Conservation (phyloP, 2,888 invertebrate species). For the Hypsopygia costalis region DNA sequence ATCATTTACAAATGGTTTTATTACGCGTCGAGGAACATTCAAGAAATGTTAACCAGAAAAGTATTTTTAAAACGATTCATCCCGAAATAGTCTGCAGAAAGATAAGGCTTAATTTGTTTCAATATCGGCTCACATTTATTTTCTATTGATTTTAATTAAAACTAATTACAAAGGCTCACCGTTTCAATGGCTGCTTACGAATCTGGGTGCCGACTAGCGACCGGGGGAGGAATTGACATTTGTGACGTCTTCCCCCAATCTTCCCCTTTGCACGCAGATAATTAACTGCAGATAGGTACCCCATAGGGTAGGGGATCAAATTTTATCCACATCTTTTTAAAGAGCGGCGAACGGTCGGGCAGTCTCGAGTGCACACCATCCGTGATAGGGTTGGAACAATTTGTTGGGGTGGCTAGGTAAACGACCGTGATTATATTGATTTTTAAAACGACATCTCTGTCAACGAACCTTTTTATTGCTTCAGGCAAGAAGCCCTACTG, state of each 20-base stretch:
- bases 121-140: slow-evolving; percentile 42
- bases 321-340: slow-evolving; percentile 71
- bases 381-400: slow-evolving; percentile 66
- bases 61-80: not conserved
- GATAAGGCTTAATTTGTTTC: slow-evolving; percentile 15
- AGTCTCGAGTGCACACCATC: slow-evolving; percentile 43
- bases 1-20: slow-evolving; percentile 20
- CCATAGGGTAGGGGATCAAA: slow-evolving; percentile 57
- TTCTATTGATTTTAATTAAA: slow-evolving; percentile 68
- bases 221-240: slow-evolving; percentile 60
- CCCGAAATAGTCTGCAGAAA: slow-evolving; percentile 12
- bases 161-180: slow-evolving; percentile 64
- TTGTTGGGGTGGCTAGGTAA: slow-evolving; percentile 69
- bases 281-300: slow-evolving; percentile 77
- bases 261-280: slow-evolving; percentile 64
- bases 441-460: slow-evolving; percentile 58
- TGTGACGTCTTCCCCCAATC: slow-evolving; percentile 55
- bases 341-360: slow-evolving; percentile 50
- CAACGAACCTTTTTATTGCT: slow-evolving; percentile 30
- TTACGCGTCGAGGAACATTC: slow-evolving; percentile 11
- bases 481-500: slow-evolving; percentile 2
- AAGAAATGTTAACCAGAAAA: slow-evolving; percentile 17
- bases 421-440: slow-evolving; percentile 74
- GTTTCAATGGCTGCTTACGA: slow-evolving; percentile 51
- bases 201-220: slow-evolving; percentile 45